A percentile compares a stretch with the other conserved stretches of the same genome.
These are phyloP conservation scores for Tridacna gigas DNA, from an alignment of 2,888 invertebrate species.

Conservation along the genomic window DNA sequence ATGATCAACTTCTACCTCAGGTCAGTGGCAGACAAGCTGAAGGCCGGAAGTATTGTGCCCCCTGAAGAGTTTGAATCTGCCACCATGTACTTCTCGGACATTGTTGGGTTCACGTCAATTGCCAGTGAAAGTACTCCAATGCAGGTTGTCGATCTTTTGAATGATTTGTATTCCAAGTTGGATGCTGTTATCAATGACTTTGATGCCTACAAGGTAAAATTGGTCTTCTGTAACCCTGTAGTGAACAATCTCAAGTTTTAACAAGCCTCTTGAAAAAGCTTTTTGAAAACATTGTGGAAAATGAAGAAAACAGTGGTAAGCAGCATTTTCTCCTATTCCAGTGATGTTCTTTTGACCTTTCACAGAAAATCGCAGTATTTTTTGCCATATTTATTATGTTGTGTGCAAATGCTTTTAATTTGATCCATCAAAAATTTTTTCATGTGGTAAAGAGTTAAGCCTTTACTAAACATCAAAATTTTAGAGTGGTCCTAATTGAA, in stretches of 20 bases:
- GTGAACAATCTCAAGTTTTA: background rate
- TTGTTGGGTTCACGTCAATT: slow-evolving; percentile 68
- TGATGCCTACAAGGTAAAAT: slow-evolving; percentile 58
- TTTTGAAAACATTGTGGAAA: background rate
- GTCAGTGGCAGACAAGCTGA: slow-evolving; percentile 56
- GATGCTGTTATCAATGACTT: slow-evolving; percentile 45
- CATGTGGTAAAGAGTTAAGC: too few species aligned
- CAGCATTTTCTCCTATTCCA: background rate
- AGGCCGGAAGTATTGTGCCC: slow-evolving; percentile 42
- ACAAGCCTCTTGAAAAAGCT: background rate
- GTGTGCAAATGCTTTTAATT: too few species aligned
- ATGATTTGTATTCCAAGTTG: slow-evolving; percentile 54
- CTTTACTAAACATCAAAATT: too few species aligned
- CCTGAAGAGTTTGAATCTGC: slow-evolving; percentile 64
- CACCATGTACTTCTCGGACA: slow-evolving; percentile 68
- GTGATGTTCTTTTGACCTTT: background rate
- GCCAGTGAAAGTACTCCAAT: slow-evolving; percentile 63
- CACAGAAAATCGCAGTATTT: background rate
- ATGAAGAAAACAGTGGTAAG: background rate
- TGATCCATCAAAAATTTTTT: too few species aligned
- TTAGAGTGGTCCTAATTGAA: too few species aligned
- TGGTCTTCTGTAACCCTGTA: background rate
- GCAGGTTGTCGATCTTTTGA: slow-evolving; percentile 63
- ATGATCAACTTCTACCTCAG: slow-evolving; percentile 20
- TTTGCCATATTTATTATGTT: background rate